phyloP scores from a whole-genome alignment of 2,797 vertebrate genomes.

The Adelosebastes latens region DNA sequence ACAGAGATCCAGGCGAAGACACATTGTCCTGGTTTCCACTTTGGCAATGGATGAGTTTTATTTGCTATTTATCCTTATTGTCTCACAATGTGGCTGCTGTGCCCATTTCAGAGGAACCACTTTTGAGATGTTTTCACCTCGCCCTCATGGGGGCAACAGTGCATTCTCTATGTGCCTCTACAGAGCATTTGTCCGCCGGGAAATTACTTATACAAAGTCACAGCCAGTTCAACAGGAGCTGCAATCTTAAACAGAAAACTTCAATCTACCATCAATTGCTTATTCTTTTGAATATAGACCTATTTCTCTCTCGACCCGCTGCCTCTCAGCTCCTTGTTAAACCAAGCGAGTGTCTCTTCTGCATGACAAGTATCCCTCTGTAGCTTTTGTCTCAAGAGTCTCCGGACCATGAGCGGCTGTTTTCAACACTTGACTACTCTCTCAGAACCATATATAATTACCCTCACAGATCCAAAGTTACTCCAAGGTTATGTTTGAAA shows the following conservation, averaged over 20 bases:
- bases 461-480: constrained; percentile 69
- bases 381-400: constrained; percentile 72
- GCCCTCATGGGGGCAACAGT: constrained; percentile 45
- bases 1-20: not conserved
- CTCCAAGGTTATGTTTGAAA: constrained; percentile 68
- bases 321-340: constrained; percentile 57
- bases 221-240: constrained; percentile 39
- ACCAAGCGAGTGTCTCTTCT: constrained; percentile 54
- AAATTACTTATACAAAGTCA: constrained; percentile 45
- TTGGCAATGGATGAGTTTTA: not conserved
- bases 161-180: constrained; percentile 2
- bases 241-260: constrained; percentile 40
- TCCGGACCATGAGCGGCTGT: constrained; percentile 58
- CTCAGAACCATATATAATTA: constrained; percentile 71
- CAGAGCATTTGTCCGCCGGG: not conserved
- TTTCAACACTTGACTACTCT: constrained; percentile 71
- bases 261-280: constrained; percentile 48
- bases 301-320: constrained; percentile 44
- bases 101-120: constrained; percentile 4
- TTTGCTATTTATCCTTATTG: constrained; percentile 5
- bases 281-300: constrained; percentile 58
- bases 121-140: not conserved
- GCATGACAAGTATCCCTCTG: constrained; percentile 72
- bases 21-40: constrained; percentile 23
- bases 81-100: constrained; percentile 7